Percentiles rank a stretch among this genome's conserved stretches.
Evolutionary conservation across 2,797 vertebrate genomes (phyloP).

Genomic region (Clamator glandarius): DNA sequence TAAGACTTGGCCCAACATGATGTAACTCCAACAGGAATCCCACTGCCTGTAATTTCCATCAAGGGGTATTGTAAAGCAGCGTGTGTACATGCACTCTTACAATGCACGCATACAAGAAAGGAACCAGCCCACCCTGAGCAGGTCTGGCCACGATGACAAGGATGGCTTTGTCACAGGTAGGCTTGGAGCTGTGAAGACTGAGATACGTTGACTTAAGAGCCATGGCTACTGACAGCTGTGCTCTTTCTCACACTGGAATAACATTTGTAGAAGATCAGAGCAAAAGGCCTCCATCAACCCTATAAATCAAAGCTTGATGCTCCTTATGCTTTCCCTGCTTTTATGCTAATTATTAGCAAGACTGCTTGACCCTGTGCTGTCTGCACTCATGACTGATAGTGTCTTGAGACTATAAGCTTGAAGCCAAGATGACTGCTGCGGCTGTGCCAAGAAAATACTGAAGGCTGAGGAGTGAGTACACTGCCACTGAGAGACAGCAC

Average conservation of each 20-base stretch:
- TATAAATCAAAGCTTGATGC: not conserved
- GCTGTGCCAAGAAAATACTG: slow-evolving; percentile 8
- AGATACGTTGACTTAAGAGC: not conserved
- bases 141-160: not conserved
- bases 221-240: not conserved
- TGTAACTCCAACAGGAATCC: not conserved
- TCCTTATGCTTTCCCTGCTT: not conserved
- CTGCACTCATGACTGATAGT: not conserved
- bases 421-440: slow-evolving; percentile 13
- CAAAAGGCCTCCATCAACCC: not conserved
- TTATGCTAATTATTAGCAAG: not conserved
- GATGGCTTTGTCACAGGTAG: not conserved
- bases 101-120: fast-evolving
- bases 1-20: not conserved
- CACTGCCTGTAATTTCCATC: not conserved
- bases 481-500: slow-evolving; percentile 14
- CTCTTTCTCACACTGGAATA: not conserved
- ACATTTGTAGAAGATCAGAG: not conserved
- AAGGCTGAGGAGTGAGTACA: not conserved
- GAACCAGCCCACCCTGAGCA: not conserved
- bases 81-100: fast-evolving
- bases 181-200: not conserved
- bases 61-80: not conserved
- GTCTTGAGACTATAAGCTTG: slow-evolving; percentile 20
- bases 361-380: not conserved